Conservation (phyloP, 2,888 invertebrate species). For the Mycalesis mineus region DNA sequence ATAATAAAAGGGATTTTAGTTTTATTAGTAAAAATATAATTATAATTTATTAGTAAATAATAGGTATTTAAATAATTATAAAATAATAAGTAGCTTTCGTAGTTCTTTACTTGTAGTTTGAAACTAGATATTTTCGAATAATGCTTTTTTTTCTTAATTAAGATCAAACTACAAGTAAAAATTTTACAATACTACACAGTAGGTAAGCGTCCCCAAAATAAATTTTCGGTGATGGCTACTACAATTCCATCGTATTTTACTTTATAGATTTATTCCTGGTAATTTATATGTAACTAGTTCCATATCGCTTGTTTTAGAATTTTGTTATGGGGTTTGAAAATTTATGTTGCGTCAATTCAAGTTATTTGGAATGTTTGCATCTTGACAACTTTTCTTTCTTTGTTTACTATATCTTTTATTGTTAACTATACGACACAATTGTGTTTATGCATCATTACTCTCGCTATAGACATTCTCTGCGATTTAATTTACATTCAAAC, state of each 20-base stretch:
- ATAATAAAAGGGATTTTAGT: neutral
- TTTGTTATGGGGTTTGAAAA: slow-evolving; percentile 76
- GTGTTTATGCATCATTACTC: slow-evolving; percentile 62
- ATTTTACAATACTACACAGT: slow-evolving; percentile 4
- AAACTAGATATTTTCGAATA: neutral
- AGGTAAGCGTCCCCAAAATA: slow-evolving; percentile 14
- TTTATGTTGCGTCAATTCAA: slow-evolving; percentile 63
- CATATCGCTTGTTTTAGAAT: slow-evolving; percentile 50
- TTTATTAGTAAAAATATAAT: neutral
- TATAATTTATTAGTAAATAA: no score
- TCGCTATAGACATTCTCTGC: slow-evolving; percentile 47
- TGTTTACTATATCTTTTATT: slow-evolving; percentile 34
- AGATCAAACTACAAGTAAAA: slow-evolving; percentile 35
- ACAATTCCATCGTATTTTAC: slow-evolving; percentile 29
- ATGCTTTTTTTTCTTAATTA: neutral
- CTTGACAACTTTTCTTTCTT: slow-evolving; percentile 76
- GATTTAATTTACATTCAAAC: slow-evolving; percentile 69
- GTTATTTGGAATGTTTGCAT: slow-evolving; percentile 76
- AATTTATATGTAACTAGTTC: slow-evolving; percentile 39
- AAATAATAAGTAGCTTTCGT: neutral
- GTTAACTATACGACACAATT: slow-evolving; percentile 54
- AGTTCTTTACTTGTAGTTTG: slow-evolving; percentile 27
- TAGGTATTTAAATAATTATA: neutral
- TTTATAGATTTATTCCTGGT: slow-evolving; percentile 27
- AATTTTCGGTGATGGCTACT: slow-evolving; percentile 48